phyloP scores from a whole-genome alignment of 2,888 invertebrate species.

The Apomyelois bistriatella region DNA sequence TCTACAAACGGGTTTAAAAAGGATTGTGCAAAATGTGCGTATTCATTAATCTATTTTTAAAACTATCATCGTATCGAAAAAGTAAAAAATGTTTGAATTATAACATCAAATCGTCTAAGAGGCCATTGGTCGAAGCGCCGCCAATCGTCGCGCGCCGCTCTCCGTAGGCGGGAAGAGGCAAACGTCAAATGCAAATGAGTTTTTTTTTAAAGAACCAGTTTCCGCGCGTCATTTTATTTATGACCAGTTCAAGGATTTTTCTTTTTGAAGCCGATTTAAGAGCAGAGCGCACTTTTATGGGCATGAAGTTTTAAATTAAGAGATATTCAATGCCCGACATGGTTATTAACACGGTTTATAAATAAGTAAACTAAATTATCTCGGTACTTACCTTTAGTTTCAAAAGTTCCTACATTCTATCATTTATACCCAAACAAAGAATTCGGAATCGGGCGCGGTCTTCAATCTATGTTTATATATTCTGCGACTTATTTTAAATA shows the following conservation, averaged over 20 bases:
- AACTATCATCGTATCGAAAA: conserved; percentile 17
- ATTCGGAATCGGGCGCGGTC: too few relatives aligned
- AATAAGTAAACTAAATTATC: too few relatives aligned
- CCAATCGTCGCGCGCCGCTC: conserved; percentile 51
- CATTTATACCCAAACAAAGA: too few relatives aligned
- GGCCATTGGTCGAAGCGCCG: conserved; percentile 48
- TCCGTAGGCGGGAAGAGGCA: conserved; percentile 72
- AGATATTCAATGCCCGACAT: background rate
- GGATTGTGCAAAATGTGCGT: too few relatives aligned
- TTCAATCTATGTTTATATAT: too few relatives aligned
- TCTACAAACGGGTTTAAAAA: too few relatives aligned
- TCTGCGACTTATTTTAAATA: too few relatives aligned
- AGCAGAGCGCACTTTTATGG: background rate
- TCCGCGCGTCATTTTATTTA: conserved; percentile 51
- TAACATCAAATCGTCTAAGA: conserved; percentile 41
- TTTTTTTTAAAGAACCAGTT: conserved; percentile 61
- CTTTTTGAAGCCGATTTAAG: background rate
- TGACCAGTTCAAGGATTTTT: conserved; percentile 27
- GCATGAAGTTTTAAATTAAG: conserved; percentile 1
- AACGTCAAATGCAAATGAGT: conserved; percentile 73
- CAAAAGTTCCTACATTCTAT: too few relatives aligned
- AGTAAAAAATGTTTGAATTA: conserved; percentile 27
- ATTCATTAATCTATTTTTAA: background rate
- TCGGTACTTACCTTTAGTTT: too few relatives aligned
- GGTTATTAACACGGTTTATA: too few relatives aligned